phyloP scores from a whole-genome alignment of 2,888 invertebrate genomes.

The Agrotis exclamationis region DNA sequence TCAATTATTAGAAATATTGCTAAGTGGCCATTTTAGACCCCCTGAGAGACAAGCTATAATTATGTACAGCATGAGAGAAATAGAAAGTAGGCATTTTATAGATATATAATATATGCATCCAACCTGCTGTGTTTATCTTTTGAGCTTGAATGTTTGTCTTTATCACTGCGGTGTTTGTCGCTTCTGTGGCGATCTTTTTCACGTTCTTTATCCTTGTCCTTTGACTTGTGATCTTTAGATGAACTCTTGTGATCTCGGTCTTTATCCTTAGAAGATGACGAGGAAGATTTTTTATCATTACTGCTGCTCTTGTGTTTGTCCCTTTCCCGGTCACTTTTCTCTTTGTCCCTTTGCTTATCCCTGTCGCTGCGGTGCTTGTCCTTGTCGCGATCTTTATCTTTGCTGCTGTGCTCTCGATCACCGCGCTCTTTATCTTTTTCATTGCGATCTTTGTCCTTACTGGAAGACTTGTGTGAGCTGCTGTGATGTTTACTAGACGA shows the following conservation, averaged over 20 bases:
- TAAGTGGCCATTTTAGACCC: too few species aligned
- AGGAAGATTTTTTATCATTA: slow-evolving; percentile 82
- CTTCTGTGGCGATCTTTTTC: slow-evolving; percentile 85
- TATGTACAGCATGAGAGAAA: neutral
- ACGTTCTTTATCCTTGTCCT: slow-evolving; percentile 72
- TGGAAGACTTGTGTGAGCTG: slow-evolving; percentile 90
- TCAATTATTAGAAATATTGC: too few species aligned
- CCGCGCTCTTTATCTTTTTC: slow-evolving; percentile 75
- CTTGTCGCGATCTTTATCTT: slow-evolving; percentile 76
- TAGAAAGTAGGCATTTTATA: slow-evolving; percentile 15
- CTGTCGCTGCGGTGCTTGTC: slow-evolving; percentile 86
- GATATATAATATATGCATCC: slow-evolving; percentile 26
- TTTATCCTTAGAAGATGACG: slow-evolving; percentile 87
- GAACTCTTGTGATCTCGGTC: slow-evolving; percentile 72
- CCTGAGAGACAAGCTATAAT: neutral
- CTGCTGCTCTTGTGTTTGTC: slow-evolving; percentile 79
- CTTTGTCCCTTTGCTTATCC: slow-evolving; percentile 84
- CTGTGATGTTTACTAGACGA: slow-evolving; percentile 90
- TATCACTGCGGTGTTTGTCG: slow-evolving; percentile 85
- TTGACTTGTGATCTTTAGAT: slow-evolving; percentile 69
- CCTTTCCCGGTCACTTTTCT: slow-evolving; percentile 73
- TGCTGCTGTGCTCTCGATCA: slow-evolving; percentile 74
- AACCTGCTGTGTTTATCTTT: slow-evolving; percentile 92
- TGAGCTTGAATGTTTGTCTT: slow-evolving; percentile 87
- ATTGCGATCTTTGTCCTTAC: slow-evolving; percentile 89